These are phyloP conservation scores for Platygyra sinensis DNA, from an alignment of 64 coral and sea anemone species.

Conservation along the genomic window DNA sequence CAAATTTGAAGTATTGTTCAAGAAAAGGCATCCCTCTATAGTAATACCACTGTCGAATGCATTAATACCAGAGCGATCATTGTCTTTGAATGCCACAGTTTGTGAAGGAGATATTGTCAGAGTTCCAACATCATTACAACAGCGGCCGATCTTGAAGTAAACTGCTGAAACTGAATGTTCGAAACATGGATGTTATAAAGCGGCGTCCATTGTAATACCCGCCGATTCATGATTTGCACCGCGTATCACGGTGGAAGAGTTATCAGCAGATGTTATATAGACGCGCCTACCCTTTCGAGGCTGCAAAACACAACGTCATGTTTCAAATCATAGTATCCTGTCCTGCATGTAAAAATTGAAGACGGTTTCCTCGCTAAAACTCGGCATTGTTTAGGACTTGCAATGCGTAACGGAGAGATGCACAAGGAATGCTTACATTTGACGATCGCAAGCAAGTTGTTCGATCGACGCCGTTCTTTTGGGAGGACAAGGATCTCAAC, in stretches of 20 bases:
- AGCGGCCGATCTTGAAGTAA: constrained; percentile 49
- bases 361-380: background rate
- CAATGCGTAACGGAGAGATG: constrained; percentile 21
- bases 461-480: background rate
- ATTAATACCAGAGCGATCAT: constrained; percentile 67
- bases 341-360: constrained; percentile 43
- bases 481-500: background rate
- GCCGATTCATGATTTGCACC: background rate
- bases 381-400: background rate
- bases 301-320: constrained; percentile 12
- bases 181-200: constrained; percentile 55
- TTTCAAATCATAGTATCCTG: background rate
- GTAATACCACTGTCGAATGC: constrained; percentile 72
- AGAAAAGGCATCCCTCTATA: constrained; percentile 48
- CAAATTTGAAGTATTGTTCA: constrained; percentile 71
- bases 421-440: constrained; percentile 24
- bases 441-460: background rate
- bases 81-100: constrained; percentile 67
- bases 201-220: constrained; percentile 23
- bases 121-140: constrained; percentile 64
- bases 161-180: constrained; percentile 65
- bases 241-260: background rate
- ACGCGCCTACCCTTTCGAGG: constrained; percentile 1
- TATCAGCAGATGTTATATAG: background rate
- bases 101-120: constrained; percentile 59